Percentiles rank a stretch among this genome's conserved stretches.
phyloP scores from a whole-genome alignment of 92 coral and sea anemone genomes.

The Blastomussa wellsi region DNA sequence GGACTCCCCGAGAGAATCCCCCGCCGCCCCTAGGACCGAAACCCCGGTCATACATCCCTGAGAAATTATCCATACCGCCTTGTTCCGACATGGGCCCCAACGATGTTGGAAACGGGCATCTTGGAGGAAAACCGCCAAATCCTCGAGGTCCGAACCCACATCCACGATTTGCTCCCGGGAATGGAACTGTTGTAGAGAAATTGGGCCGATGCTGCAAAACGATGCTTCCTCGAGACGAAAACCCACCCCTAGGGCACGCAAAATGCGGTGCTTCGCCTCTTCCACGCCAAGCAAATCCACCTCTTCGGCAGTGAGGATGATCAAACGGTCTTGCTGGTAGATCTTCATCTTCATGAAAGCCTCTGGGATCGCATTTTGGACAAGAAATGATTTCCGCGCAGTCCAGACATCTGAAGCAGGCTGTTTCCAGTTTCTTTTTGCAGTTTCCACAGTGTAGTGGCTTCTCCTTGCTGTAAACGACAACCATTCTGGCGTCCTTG shows the following conservation, averaged over 20 bases:
- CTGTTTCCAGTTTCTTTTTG: not conserved
- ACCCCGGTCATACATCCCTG: conserved; percentile 9
- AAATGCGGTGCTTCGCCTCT: conserved; percentile 1
- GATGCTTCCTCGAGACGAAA: conserved; percentile 10
- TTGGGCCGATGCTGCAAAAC: not conserved
- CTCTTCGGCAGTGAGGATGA: conserved; percentile 24
- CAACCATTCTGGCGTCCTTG: conserved; percentile 12
- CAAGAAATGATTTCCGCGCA: conserved; percentile 26
- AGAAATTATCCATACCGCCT: not conserved
- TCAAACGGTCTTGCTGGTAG: conserved; percentile 9
- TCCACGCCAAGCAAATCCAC: conserved; percentile 19
- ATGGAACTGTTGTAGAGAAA: not conserved
- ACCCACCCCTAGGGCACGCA: not conserved
- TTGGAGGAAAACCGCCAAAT: conserved; percentile 14
- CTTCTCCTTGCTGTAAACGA: conserved; percentile 31
- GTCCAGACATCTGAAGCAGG: conserved; percentile 46
- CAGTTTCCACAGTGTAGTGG: conserved; percentile 22
- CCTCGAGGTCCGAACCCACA: conserved; percentile 28
- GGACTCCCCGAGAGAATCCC: conserved; percentile 15
- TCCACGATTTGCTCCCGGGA: conserved; percentile 3
- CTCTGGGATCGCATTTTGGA: conserved; percentile 29
- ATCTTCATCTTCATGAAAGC: conserved; percentile 8
- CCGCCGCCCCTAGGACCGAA: conserved; percentile 10
- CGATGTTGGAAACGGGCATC: not conserved
- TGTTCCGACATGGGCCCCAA: conserved; percentile 5